Conservation (phyloP, 2,888 invertebrate species). For the Microchrysa polita region DNA sequence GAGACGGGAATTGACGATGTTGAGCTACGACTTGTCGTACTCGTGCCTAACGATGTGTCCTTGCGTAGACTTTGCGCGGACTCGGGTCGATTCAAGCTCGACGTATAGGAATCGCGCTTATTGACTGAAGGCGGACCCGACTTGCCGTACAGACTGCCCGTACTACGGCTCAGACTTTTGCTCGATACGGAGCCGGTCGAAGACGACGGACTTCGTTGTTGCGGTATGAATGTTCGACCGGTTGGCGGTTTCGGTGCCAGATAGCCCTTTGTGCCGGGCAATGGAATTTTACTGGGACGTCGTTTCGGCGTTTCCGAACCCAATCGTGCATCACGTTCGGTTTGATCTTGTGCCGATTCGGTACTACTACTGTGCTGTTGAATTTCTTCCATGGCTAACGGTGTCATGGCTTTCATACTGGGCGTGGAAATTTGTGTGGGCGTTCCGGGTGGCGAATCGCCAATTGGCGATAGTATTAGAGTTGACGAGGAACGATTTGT, state of each 20-base stretch:
- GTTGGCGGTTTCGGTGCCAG: slow-evolving; percentile 72
- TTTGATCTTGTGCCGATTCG: slow-evolving; percentile 72
- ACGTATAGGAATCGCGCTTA: slow-evolving; percentile 45
- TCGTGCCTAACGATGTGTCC: slow-evolving; percentile 56
- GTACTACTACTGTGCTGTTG: slow-evolving; percentile 70
- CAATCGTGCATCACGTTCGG: slow-evolving; percentile 58
- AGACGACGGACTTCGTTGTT: slow-evolving; percentile 30
- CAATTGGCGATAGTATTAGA: slow-evolving; percentile 59
- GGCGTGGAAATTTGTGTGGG: slow-evolving; percentile 65
- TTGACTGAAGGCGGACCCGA: slow-evolving; percentile 52
- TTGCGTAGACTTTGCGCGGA: slow-evolving; percentile 66
- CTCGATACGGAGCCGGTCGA: slow-evolving; percentile 56
- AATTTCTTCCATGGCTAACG: slow-evolving; percentile 66
- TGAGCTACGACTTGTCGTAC: slow-evolving; percentile 59
- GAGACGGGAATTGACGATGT: slow-evolving; percentile 63
- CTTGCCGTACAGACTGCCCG: slow-evolving; percentile 60
- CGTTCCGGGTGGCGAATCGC: slow-evolving; percentile 55
- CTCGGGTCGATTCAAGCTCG: slow-evolving; percentile 65
- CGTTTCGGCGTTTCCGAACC: slow-evolving; percentile 54
- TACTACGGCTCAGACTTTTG: slow-evolving; percentile 62
- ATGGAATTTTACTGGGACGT: slow-evolving; percentile 77
- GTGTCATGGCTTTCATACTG: slow-evolving; percentile 70
- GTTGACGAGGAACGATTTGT: slow-evolving; percentile 62
- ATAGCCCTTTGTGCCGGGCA: slow-evolving; percentile 69
- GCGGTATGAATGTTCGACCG: slow-evolving; percentile 53